These are phyloP conservation scores for Pipra filicauda DNA, from an alignment of 2,113 vertebrate genomes.

Conservation along the genomic window DNA sequence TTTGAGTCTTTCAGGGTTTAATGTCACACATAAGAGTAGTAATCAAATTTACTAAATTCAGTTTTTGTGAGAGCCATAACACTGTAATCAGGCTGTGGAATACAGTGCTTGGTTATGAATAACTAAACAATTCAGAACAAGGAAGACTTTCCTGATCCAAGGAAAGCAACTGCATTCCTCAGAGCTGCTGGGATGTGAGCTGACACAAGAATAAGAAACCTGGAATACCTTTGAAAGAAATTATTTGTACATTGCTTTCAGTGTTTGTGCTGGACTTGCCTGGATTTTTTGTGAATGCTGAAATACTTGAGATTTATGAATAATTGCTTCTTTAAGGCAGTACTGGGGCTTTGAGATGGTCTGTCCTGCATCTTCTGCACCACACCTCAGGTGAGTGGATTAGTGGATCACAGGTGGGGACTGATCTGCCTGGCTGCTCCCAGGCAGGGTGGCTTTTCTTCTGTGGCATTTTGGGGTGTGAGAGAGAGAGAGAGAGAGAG, in stretches of 20 bases:
- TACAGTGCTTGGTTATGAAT: background rate
- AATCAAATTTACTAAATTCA: background rate
- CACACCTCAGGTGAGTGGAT: rapidly evolving
- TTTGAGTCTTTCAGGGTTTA: background rate
- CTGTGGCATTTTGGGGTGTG: background rate
- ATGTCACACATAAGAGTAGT: background rate
- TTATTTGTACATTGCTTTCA: background rate
- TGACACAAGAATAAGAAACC: background rate
- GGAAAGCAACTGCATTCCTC: background rate
- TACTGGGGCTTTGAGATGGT: background rate
- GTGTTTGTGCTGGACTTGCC: background rate
- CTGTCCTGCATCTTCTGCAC: background rate
- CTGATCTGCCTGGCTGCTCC: background rate
- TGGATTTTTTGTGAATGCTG: background rate
- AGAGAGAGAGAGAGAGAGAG: rapidly evolving
- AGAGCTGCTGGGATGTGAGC: background rate
- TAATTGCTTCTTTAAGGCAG: background rate
- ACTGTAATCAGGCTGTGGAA: background rate
- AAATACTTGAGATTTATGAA: background rate
- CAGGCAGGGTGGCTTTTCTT: background rate
- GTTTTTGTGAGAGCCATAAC: background rate
- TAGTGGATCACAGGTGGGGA: background rate
- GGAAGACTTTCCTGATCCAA: background rate
- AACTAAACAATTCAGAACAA: background rate
- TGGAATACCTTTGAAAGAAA: background rate